A percentile compares a stretch with the other conserved stretches of the same genome.
Conservation (phyloP, 1,140 invertebrate genomes). For the Atta colombica region DNA sequence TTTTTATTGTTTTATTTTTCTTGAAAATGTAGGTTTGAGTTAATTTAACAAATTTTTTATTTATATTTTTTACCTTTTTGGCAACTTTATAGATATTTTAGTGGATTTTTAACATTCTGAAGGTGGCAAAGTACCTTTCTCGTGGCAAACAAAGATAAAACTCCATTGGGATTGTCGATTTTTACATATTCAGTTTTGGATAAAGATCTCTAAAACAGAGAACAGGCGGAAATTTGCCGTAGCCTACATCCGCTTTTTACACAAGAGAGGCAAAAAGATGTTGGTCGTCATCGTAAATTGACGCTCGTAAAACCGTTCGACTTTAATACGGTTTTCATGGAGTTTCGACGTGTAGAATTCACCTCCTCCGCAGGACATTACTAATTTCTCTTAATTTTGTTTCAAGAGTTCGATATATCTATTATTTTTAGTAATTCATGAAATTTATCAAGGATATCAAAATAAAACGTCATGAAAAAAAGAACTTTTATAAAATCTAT, state of each 20-base stretch:
- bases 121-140: neutral
- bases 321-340: conserved; percentile 34
- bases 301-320: conserved; percentile 38
- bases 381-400: neutral
- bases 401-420: neutral
- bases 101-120: neutral
- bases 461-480: neutral
- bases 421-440: neutral
- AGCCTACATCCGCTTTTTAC: conserved; percentile 33
- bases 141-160: neutral
- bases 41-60: neutral
- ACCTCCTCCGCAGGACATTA: neutral
- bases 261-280: conserved; percentile 24
- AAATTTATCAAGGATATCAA: neutral
- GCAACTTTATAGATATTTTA: neutral
- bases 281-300: conserved; percentile 41
- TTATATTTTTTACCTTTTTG: neutral
- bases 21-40: neutral
- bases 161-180: neutral
- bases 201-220: conserved; percentile 19
- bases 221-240: conserved; percentile 6
- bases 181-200: conserved; percentile 39
- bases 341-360: conserved; percentile 10
- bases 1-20: conserved; percentile 2
- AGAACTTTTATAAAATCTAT: neutral